Conservation (phyloP, 2,113 vertebrate species). For the Prunella himalayana region DNA sequence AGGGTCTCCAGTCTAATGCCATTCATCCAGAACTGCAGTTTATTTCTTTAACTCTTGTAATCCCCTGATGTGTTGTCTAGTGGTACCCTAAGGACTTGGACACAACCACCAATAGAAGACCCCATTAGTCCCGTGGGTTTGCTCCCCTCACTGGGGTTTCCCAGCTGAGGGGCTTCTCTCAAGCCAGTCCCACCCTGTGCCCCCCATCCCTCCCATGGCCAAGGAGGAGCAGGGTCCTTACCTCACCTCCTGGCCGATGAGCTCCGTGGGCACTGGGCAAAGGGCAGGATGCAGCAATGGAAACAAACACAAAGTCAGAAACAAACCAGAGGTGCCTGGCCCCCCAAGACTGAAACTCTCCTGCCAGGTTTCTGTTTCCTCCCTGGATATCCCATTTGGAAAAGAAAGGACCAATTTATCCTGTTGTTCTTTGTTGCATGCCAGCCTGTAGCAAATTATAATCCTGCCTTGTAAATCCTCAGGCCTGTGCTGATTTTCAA, state of each 20-base stretch:
- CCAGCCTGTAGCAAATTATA: not conserved
- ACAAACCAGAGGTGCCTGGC: accelerated
- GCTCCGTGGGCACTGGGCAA: slow-evolving; percentile 77
- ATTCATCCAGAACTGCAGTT: not conserved
- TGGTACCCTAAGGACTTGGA: not conserved
- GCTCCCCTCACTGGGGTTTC: not conserved
- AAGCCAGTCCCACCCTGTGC: accelerated
- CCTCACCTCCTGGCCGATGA: slow-evolving; percentile 91
- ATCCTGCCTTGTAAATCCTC: not conserved
- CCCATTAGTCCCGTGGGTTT: accelerated
- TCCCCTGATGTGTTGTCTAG: not conserved
- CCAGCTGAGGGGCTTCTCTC: not conserved
- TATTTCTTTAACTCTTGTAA: not conserved
- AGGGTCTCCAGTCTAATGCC: not conserved
- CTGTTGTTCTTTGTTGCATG: not conserved
- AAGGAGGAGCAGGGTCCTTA: slow-evolving; percentile 71
- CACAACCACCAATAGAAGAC: not conserved
- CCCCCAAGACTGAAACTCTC: not conserved
- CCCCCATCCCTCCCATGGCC: not conserved
- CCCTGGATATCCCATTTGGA: not conserved
- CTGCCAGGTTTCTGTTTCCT: not conserved
- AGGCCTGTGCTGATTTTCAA: not conserved
- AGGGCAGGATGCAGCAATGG: not conserved
- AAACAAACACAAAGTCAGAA: not conserved
- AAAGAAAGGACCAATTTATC: not conserved